Conservation (phyloP, 30 jellyfish, hydroid and myxozoan species). For the Aurelia sp. region DNA sequence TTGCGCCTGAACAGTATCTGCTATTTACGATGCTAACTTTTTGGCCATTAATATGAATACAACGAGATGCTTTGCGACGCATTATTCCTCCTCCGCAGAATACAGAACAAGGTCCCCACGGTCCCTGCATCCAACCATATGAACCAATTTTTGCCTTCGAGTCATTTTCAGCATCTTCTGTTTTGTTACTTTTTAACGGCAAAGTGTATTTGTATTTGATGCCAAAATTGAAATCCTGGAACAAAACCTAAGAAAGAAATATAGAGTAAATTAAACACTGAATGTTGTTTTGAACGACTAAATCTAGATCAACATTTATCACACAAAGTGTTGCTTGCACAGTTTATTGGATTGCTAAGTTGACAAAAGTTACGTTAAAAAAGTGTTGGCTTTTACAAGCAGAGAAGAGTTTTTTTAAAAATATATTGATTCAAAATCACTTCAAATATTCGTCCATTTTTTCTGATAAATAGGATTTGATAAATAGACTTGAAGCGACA, state of each 20-base stretch:
- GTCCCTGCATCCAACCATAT: conserved; percentile 99
- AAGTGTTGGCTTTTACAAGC: not conserved
- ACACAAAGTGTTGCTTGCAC: too few relatives aligned
- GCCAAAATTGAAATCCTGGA: conserved; percentile 97
- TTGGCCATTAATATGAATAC: conserved; percentile 71
- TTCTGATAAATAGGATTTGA: too few relatives aligned
- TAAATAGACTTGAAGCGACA: too few relatives aligned
- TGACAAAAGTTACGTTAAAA: not conserved
- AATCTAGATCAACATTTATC: not conserved
- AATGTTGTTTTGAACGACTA: not conserved
- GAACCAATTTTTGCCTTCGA: conserved; percentile 67
- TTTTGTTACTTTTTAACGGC: conserved; percentile 76
- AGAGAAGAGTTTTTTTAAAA: too few relatives aligned
- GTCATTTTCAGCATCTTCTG: conserved; percentile 23
- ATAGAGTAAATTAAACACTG: too few relatives aligned
- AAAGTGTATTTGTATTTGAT: conserved; percentile 86
- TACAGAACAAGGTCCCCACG: conserved; percentile 97
- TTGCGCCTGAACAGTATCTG: conserved; percentile 89
- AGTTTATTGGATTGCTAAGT: not conserved
- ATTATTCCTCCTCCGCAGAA: conserved; percentile 96
- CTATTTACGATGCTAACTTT: conserved; percentile 83
- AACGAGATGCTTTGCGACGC: conserved; percentile 79
- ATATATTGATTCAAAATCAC: too few relatives aligned
- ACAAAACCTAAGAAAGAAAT: conserved; percentile 69
- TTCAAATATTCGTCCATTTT: too few relatives aligned